Conservation (phyloP, 2,797 vertebrate genomes). For the Pithecia hirsuta region DNA sequence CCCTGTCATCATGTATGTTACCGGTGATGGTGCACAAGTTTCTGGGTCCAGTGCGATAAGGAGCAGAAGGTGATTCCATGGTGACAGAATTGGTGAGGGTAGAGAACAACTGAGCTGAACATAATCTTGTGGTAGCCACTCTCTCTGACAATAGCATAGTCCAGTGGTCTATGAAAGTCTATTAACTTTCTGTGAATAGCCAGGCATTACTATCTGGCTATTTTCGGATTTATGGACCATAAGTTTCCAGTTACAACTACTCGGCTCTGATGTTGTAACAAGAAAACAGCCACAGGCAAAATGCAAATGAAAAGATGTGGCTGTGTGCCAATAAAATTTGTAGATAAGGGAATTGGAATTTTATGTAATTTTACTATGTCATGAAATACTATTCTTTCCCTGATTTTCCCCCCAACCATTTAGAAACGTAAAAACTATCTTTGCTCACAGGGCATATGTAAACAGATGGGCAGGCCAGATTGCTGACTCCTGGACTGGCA, state of each 20-base stretch:
- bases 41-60: not conserved
- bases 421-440: not conserved
- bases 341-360: not conserved
- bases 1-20: not conserved
- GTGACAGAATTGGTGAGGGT: not conserved
- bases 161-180: too few relatives aligned
- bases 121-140: too few relatives aligned
- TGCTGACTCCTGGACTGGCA: not conserved
- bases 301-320: not conserved
- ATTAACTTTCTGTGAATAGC: not conserved
- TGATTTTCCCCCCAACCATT: not conserved
- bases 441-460: not conserved
- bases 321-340: not conserved
- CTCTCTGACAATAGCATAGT: not conserved
- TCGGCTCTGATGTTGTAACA: not conserved
- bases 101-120: not conserved
- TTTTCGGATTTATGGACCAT: not conserved
- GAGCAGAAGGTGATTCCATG: not conserved
- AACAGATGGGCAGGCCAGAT: not conserved
- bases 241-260: not conserved
- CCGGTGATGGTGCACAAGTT: not conserved
- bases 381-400: not conserved
- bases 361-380: not conserved
- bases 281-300: not conserved
- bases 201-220: not conserved